Conservation (phyloP, 2,888 invertebrate genomes). For the Hedychridium roseum region DNA sequence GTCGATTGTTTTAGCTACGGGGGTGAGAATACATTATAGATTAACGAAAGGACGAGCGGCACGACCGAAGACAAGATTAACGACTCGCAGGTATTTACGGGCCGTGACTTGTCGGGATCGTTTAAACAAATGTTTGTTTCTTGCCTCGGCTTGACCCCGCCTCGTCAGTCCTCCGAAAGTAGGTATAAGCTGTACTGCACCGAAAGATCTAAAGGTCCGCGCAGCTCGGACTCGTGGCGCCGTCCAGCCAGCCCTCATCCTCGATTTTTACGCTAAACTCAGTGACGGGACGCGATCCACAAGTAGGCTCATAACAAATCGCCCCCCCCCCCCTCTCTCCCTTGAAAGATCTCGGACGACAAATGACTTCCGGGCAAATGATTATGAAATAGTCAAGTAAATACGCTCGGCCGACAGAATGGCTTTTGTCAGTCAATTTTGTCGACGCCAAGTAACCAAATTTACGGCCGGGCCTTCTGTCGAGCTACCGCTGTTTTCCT, state of each 20-base stretch:
- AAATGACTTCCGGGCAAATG: no score
- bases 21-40: slow-evolving; percentile 55
- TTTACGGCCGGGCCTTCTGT: no score
- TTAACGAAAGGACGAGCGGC: slow-evolving; percentile 48
- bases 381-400: no score
- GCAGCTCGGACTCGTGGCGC: slow-evolving; percentile 20
- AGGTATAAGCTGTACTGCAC: slow-evolving; percentile 1
- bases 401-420: no score
- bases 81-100: slow-evolving; percentile 50
- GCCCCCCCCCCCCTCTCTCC: not conserved
- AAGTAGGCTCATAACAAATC: no score
- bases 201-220: slow-evolving; percentile 17
- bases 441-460: no score
- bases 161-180: slow-evolving; percentile 26
- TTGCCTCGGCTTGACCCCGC: slow-evolving; percentile 23
- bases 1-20: slow-evolving; percentile 53
- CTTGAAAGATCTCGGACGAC: not conserved
- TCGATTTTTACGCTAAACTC: no score
- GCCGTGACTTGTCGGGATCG: slow-evolving; percentile 50
- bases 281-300: no score
- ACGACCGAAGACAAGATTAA: slow-evolving; percentile 50
- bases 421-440: no score
- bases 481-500: no score
- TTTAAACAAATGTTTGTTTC: slow-evolving; percentile 58
- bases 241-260: slow-evolving; percentile 21